These are phyloP conservation scores for Pogonocichla stellata DNA, from an alignment of 2,113 vertebrate genomes.

Conservation along the genomic window DNA sequence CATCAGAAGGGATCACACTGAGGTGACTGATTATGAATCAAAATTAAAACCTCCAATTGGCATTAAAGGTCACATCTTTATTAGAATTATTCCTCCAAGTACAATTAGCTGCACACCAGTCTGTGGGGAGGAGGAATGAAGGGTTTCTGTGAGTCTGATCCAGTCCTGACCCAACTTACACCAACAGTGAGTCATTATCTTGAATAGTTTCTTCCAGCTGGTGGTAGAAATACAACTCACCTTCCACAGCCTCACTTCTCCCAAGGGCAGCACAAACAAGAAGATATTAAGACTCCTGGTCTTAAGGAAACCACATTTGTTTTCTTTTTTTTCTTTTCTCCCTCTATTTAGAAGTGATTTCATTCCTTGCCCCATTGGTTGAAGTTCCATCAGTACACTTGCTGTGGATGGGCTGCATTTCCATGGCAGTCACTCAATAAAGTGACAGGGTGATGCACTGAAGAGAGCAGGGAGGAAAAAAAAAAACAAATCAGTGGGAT, in stretches of 20 bases:
- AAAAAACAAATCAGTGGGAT: neutral
- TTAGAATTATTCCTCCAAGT: constrained; percentile 79
- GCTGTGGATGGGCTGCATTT: neutral
- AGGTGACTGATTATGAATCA: constrained; percentile 73
- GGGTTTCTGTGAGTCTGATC: neutral
- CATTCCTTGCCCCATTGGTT: neutral
- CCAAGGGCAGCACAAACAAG: neutral
- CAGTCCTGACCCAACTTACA: neutral
- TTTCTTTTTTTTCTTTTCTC: neutral
- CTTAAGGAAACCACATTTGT: neutral
- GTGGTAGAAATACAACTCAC: neutral
- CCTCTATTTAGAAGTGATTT: neutral
- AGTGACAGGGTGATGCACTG: neutral
- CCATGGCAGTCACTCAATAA: neutral
- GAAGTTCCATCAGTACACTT: neutral
- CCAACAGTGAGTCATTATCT: neutral
- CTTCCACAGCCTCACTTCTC: neutral
- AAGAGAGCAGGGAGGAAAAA: neutral
- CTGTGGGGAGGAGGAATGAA: constrained; percentile 29
- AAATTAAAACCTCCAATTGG: constrained; percentile 78
- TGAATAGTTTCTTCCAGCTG: neutral
- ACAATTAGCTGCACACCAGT: constrained; percentile 69
- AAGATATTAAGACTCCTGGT: neutral
- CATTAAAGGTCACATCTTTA: constrained; percentile 81
- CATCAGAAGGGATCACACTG: constrained; percentile 60